These are phyloP conservation scores for Butorides virescens DNA, from an alignment of 2,113 vertebrate genomes.

Conservation along the genomic window DNA sequence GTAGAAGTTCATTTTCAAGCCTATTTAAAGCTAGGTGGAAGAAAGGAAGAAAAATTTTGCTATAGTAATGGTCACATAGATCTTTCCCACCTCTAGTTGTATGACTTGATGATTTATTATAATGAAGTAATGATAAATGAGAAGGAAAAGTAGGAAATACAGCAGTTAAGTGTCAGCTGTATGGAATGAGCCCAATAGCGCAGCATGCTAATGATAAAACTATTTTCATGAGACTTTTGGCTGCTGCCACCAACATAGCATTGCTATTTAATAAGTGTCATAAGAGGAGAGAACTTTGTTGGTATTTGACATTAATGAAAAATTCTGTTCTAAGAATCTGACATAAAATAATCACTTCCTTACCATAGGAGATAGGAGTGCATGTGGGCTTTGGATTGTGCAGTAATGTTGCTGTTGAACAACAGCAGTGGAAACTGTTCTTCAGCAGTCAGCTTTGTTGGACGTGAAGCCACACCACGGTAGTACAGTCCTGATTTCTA, in stretches of 20 bases:
- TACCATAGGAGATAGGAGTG: neutral
- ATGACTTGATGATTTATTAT: conserved; percentile 8
- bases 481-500: neutral
- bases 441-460: neutral
- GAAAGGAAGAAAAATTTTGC: neutral
- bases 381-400: neutral
- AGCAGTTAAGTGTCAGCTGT: neutral
- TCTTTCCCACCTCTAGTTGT: neutral
- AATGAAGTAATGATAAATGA: conserved; percentile 20
- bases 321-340: neutral
- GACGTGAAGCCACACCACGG: neutral
- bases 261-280: neutral
- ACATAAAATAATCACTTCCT: neutral
- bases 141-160: neutral
- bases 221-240: neutral
- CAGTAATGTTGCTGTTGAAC: neutral
- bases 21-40: neutral
- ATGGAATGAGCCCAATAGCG: neutral
- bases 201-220: neutral
- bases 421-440: neutral
- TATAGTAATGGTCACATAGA: neutral
- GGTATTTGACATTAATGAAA: neutral
- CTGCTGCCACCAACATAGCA: neutral
- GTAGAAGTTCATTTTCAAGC: neutral
- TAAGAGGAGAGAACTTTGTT: neutral